These are phyloP conservation scores for Oryctes rhinoceros DNA, from an alignment of 1,140 invertebrate genomes.

Conservation along the genomic window DNA sequence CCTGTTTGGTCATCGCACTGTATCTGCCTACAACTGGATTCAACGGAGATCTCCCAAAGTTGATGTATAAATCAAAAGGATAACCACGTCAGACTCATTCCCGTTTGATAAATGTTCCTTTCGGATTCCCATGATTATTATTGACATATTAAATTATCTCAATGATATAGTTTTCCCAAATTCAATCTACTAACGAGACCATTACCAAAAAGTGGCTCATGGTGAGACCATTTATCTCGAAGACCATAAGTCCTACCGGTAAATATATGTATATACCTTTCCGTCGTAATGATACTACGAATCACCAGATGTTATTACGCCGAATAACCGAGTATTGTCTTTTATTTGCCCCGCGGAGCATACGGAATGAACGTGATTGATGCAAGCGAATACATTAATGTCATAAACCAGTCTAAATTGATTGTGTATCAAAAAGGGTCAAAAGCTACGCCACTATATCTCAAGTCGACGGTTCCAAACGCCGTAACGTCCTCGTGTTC, in stretches of 20 bases:
- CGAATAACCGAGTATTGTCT: background rate
- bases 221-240: background rate
- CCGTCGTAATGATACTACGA: background rate
- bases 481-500: too few relatives aligned
- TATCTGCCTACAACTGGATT: too few relatives aligned
- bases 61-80: too few relatives aligned
- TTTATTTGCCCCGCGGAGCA: background rate
- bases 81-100: too few relatives aligned
- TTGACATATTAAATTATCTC: background rate
- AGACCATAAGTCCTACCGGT: background rate
- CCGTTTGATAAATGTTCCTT: too few relatives aligned
- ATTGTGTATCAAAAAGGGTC: constrained; percentile 41
- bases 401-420: constrained; percentile 44
- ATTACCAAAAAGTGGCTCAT: background rate
- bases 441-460: constrained; percentile 39
- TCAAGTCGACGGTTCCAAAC: background rate
- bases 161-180: background rate
- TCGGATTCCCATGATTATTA: too few relatives aligned
- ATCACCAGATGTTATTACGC: background rate
- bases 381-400: constrained; percentile 45
- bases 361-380: constrained; percentile 39
- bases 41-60: too few relatives aligned
- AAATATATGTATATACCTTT: background rate
- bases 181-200: background rate
- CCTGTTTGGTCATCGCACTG: too few relatives aligned